Evolutionary conservation across 2,113 vertebrate species (phyloP), one percentile per base, ranked within the genome.

Genomic region (Hoplias malabaricus): DNA sequence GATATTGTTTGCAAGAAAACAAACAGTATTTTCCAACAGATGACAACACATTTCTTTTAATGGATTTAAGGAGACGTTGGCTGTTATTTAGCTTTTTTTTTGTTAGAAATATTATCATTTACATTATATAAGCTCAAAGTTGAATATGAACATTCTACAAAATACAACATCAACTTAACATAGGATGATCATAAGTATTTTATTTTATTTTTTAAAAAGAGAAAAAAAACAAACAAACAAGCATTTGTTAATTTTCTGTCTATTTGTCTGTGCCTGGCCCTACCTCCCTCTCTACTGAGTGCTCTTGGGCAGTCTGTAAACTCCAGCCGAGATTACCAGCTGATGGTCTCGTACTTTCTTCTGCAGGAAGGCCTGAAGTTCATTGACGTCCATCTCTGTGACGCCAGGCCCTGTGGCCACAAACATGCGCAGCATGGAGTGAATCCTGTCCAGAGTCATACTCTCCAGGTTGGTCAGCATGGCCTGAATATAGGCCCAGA

Each of bases 381-480:
- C 96, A 19, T 94, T 95, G 65, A 96, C 87, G 33, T 98, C 96
- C 27, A 98, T 96, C 90, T 98, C 97, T 0, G 96, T 95, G 29
- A 98, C 94, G 0, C 97, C 95, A 0, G 97, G 96, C 2, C 96
- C 96, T 0, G 95, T 96, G 86, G 95, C 94, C 31, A 98, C 96
- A 0, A 99, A 99, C 95, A 99, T 97, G 84, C 96, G 93, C 19
- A 99, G 95, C 98, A 99, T 99, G 80, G 95, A 94, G 92, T 98
- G 96, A 69, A 99, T 98, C 50, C 98, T 94, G 80, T 99, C 98
- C 90, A 99, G 91, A 0, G 97, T 94, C 87, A 99, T 94, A 87
- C 93, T 95, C 91, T 99, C 98, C 75, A 99, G 92, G 91, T 99
- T 99, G 78, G 98, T 99, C 87, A 99, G 92, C 98, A 99, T 99